Percentiles rank a stretch among this genome's conserved stretches.
Conservation (phyloP, 2,797 vertebrate species). For the Limnodromus scolopaceus region DNA sequence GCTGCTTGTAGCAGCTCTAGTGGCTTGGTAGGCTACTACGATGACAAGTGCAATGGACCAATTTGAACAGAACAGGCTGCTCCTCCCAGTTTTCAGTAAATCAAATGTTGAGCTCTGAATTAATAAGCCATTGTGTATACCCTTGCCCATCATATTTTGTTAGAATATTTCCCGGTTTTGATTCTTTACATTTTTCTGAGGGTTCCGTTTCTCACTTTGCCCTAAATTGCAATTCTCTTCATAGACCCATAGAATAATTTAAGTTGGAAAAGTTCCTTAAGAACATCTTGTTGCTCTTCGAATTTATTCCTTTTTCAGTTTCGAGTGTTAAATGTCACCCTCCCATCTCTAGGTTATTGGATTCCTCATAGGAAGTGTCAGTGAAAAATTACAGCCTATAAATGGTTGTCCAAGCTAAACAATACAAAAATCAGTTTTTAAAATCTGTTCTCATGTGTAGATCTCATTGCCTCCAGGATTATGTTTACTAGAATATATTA, state of each 20-base stretch:
- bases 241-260: not conserved
- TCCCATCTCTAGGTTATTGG: not conserved
- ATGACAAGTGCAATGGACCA: not conserved
- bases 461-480: not conserved
- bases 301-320: not conserved
- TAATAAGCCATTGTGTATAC: not conserved
- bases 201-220: not conserved
- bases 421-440: not conserved
- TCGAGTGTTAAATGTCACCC: not conserved
- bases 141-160: not conserved
- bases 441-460: not conserved
- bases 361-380: not conserved
- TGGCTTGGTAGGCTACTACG: rapidly evolving
- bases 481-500: not conserved
- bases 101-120: not conserved
- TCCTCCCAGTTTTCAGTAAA: not conserved
- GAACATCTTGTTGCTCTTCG: not conserved
- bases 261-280: not conserved
- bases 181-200: not conserved
- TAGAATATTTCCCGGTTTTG: not conserved
- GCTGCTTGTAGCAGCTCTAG: not conserved
- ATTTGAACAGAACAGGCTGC: not conserved
- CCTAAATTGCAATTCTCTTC: not conserved
- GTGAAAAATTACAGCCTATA: not conserved
- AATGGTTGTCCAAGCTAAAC: not conserved